Evolutionary conservation across 2,797 vertebrate genomes (phyloP), one percentile per base, ranked within the genome.

Genomic region (Enteromius thamalakanensis): DNA sequence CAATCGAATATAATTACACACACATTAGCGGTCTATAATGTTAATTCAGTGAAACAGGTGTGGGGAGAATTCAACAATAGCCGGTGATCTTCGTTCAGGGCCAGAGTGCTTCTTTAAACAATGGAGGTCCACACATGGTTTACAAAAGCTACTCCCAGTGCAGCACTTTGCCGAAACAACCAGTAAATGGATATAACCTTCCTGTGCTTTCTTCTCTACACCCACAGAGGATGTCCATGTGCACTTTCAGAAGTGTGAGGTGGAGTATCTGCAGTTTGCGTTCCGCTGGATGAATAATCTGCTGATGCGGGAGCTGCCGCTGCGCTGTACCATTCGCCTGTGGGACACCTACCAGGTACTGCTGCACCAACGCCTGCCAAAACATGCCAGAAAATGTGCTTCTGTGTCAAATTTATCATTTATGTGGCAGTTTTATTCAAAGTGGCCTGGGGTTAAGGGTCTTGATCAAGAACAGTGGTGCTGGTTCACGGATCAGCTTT

Each of bases 231-330:
- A 97, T 91, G 95, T 99, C 84, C 98, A 99, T 85, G 92, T 91
- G 91, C 97, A 99, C 94, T 96, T 99, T 86, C 95, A 95, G 92
- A 96, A 91, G 92, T 98, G 96, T 37, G 98, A 99, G 89, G 98
- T 99, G 0, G 98, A 99, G 88, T 99, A 99, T 87, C 94, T 99
- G 80, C 97, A 99, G 94, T 99, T 99, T 86, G 98, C 97, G 85
- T 99, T 99, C 82, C 96, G 97, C 6, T 99, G 98, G 98, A 99
- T 99, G 98, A 99, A 99, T 94, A 99, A 99, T 85, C 94, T 99
- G 72, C 95, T 99, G 10, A 99, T 99, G 98, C 96, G 98, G 86
- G 98, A 99, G 88, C 94, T 99, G 70, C 98, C 98, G 1, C 95
- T 99, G 0, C 96, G 97, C 88, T 99, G 98, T 89, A 99, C 98